Evolutionary conservation across 2,888 invertebrate species (phyloP), one percentile per base, ranked within the genome.

Genomic region (Podabrus alpinus): DNA sequence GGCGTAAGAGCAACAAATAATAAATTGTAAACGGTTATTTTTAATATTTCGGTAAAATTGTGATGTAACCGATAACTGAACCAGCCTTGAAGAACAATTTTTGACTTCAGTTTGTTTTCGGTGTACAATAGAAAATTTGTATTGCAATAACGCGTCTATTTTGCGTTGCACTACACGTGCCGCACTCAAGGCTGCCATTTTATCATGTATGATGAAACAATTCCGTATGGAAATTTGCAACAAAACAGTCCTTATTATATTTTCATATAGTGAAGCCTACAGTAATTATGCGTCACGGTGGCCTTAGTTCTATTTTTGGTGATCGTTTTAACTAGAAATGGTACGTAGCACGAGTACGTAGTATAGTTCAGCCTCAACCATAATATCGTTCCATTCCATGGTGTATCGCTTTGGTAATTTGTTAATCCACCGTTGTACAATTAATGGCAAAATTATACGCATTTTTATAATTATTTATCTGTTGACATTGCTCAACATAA

Each of bases 111-210:
- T 64, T 21, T 3, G 62, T 13, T 17, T 21, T 64, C 17, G 9
- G 9, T 19, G 62, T 10, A 21, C 21, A 19, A 64, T 64, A n/a
- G 5, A 19, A 19, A 13, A 17, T 19, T 61, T 2, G 1, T 13
- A 62, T 3, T 19, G 62, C 24, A 67, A 67, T 67, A 29, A n/a
- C n/a, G 64, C 70, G 70, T 71, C 60, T 59, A 60, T 74, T 76
- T 69, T 77, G 74, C 77, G 77, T 69, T 77, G 77, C 77, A 77
- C 25, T 74, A 74, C 77, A 77, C 77, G 77, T 74, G 77, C 72
- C 74, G 66, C 64, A 4, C 17, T 59, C 77, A 77, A 77, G 77
- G 77, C 66, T 74, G 72, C 15, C 10, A 29, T 68, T 73, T 72
- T 74, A 76, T 76, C 73, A 60, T 72, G 67, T 75, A 75, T 59